phyloP scores from a whole-genome alignment of 2,888 invertebrate species.

The Marasmarcha lunaedactyla region DNA sequence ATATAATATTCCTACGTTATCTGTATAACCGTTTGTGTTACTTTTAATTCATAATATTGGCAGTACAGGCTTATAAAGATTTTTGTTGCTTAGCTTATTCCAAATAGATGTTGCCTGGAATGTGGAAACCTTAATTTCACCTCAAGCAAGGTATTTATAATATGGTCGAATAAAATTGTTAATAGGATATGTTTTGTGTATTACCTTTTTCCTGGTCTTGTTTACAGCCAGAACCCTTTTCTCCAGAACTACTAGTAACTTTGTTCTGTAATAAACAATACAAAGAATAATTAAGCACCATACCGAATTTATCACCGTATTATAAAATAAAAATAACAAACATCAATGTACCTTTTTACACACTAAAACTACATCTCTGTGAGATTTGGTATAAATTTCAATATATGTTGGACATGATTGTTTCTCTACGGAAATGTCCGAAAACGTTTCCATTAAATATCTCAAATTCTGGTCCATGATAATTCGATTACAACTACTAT shows the following conservation, averaged over 20 bases:
- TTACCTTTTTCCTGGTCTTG: not conserved
- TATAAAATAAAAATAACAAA: not conserved
- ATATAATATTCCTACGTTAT: not conserved
- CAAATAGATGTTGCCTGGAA: too few relatives aligned
- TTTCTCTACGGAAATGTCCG: conserved; percentile 38
- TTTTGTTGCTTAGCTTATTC: too few relatives aligned
- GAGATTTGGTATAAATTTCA: conserved; percentile 41
- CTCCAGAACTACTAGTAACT: not conserved
- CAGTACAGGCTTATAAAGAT: too few relatives aligned
- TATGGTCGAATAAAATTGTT: too few relatives aligned
- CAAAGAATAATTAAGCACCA: not conserved
- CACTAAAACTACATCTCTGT: conserved; percentile 36
- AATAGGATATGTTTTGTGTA: not conserved
- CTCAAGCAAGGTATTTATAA: too few relatives aligned
- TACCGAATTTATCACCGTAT: not conserved
- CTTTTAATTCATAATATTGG: not conserved
- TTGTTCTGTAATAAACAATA: not conserved
- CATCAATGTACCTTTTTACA: conserved; percentile 30
- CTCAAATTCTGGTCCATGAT: too few relatives aligned
- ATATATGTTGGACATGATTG: conserved; percentile 48
- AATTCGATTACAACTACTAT: too few relatives aligned
- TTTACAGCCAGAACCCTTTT: not conserved
- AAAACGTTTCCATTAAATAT: conserved; percentile 23
- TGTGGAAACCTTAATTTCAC: too few relatives aligned
- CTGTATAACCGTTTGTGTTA: not conserved